phyloP scores from a whole-genome alignment of 2,113 vertebrate species.

The Mormyrus lacerda region DNA sequence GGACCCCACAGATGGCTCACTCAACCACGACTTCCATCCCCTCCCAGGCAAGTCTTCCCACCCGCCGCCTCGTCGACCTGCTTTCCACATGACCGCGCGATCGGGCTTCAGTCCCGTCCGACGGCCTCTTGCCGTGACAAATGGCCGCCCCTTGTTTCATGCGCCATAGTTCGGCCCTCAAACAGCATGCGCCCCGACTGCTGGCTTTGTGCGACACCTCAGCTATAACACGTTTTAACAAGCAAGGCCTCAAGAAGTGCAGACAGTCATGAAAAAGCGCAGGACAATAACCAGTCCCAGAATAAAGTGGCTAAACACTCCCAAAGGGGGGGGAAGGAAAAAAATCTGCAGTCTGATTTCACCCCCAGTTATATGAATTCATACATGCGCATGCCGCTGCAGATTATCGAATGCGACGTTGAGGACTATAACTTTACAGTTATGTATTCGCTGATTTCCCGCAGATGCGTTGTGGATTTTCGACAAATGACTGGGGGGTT shows the following conservation, averaged over 20 bases:
- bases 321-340: background rate
- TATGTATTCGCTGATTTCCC: background rate
- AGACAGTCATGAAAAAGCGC: background rate
- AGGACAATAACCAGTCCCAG: background rate
- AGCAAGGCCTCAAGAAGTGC: background rate
- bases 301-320: background rate
- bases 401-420: background rate
- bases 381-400: background rate
- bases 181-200: background rate
- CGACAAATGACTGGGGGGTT: background rate
- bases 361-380: background rate
- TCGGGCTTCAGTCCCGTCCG: background rate
- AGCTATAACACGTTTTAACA: background rate
- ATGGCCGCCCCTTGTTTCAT: background rate
- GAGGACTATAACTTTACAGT: background rate
- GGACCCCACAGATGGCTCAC: constrained; percentile 78
- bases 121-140: background rate
- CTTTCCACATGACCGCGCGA: background rate
- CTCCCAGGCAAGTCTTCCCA: constrained; percentile 62
- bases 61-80: background rate
- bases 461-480: background rate
- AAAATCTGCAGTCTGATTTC: background rate
- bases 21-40: constrained; percentile 75
- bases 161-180: background rate
- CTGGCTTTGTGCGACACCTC: background rate